These are phyloP conservation scores for Tiphia femorata DNA, from an alignment of 2,888 invertebrate species.

Conservation along the genomic window DNA sequence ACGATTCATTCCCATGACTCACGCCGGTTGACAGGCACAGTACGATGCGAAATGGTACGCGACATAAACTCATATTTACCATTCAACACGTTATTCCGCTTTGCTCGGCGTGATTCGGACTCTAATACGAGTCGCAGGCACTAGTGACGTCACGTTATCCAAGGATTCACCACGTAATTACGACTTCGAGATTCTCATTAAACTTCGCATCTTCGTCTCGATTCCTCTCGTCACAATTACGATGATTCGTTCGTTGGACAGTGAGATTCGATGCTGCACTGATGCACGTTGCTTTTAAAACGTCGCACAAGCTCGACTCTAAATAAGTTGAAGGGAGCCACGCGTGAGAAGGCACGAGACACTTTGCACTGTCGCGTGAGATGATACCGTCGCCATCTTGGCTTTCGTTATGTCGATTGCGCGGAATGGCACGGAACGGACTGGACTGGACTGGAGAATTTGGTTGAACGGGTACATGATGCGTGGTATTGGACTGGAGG, in stretches of 20 bases:
- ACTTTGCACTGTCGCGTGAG: too few species aligned
- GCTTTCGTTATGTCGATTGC: neutral
- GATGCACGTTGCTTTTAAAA: too few species aligned
- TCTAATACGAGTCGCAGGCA: neutral
- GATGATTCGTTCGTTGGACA: too few species aligned
- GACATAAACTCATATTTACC: slow-evolving; percentile 37
- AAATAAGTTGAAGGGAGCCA: too few species aligned
- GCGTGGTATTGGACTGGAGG: neutral
- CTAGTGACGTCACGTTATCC: slow-evolving; percentile 16
- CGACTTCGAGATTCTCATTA: neutral
- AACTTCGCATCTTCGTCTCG: too few species aligned
- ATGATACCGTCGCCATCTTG: slow-evolving; percentile 5
- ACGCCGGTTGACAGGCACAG: neutral
- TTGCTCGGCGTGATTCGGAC: slow-evolving; percentile 10
- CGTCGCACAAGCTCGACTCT: too few species aligned
- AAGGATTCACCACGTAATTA: slow-evolving; percentile 8
- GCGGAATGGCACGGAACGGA: slow-evolving; percentile 2
- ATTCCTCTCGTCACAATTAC: too few species aligned
- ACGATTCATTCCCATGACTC: too few species aligned
- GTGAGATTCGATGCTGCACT: too few species aligned
- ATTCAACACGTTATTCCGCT: slow-evolving; percentile 38
- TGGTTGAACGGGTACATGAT: slow-evolving; percentile 1
- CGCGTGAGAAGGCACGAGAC: too few species aligned
- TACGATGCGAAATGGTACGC: neutral
- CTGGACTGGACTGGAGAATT: neutral